Conservation (phyloP, 2,113 vertebrate genomes). For the Corythornis cristatus region DNA sequence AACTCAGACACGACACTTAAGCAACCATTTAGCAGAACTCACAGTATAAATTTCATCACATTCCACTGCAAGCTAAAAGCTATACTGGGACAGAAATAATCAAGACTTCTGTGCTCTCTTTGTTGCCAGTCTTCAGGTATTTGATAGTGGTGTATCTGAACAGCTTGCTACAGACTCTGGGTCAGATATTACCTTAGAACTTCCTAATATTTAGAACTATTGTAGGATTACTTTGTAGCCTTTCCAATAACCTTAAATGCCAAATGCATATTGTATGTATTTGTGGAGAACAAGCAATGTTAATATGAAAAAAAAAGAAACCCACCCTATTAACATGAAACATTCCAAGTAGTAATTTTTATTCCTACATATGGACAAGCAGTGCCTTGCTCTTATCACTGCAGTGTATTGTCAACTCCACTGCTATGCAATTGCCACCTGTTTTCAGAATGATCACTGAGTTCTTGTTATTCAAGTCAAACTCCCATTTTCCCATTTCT, state of each 20-base stretch:
- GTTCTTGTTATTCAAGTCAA: not conserved
- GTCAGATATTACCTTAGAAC: not conserved
- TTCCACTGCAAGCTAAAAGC: not conserved
- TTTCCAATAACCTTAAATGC: not conserved
- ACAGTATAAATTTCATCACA: not conserved
- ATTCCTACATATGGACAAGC: not conserved
- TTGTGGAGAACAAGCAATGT: not conserved
- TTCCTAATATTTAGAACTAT: too few relatives aligned
- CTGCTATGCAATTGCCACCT: rapidly evolving
- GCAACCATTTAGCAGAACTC: not conserved
- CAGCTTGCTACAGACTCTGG: not conserved
- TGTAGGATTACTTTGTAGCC: not conserved
- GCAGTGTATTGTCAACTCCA: not conserved
- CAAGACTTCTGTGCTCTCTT: not conserved
- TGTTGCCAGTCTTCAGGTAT: not conserved
- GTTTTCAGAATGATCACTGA: not conserved
- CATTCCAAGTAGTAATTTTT: not conserved
- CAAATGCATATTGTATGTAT: not conserved
- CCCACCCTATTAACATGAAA: not conserved
- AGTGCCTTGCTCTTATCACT: not conserved
- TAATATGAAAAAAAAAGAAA: not conserved
- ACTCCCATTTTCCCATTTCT: not conserved
- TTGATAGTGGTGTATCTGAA: not conserved
- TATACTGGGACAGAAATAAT: not conserved
- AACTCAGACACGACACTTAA: not conserved